Evolutionary conservation across 2,888 invertebrate species (phyloP).

Genomic region (Dicycla oo): DNA sequence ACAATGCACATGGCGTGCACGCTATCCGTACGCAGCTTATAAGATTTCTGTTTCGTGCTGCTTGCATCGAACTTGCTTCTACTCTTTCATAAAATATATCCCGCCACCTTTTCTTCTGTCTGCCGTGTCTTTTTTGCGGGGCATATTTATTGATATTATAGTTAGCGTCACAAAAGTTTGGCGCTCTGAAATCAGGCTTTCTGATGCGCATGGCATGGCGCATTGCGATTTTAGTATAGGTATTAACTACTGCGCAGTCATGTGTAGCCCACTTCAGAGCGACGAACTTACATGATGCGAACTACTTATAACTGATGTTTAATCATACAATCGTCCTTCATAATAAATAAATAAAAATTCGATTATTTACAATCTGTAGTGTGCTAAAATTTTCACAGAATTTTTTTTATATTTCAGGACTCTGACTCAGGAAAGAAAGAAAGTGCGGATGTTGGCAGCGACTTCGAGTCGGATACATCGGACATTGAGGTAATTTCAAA

Average conservation of each 20-base stretch:
- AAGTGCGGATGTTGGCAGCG: slow-evolving; percentile 91
- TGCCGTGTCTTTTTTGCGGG: too few species aligned
- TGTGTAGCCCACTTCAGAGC: too few species aligned
- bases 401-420: slow-evolving; percentile 79
- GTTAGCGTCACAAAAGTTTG: too few species aligned
- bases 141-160: background rate
- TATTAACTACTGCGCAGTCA: too few species aligned
- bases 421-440: slow-evolving; percentile 93
- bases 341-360: background rate
- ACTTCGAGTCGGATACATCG: slow-evolving; percentile 93
- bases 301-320: too few species aligned
- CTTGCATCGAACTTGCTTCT: background rate
- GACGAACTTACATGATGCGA: too few species aligned
- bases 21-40: too few species aligned
- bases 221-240: too few species aligned
- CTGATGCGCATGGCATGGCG: too few species aligned
- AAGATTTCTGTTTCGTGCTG: background rate
- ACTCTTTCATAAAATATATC: background rate
- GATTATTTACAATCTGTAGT: background rate
- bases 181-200: too few species aligned
- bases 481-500: slow-evolving; percentile 94
- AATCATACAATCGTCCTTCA: too few species aligned
- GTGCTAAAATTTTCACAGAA: background rate
- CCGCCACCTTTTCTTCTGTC: background rate
- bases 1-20: too few species aligned